Evolutionary conservation across 2,113 vertebrate genomes (phyloP).

Genomic region (Thunnus thynnus): DNA sequence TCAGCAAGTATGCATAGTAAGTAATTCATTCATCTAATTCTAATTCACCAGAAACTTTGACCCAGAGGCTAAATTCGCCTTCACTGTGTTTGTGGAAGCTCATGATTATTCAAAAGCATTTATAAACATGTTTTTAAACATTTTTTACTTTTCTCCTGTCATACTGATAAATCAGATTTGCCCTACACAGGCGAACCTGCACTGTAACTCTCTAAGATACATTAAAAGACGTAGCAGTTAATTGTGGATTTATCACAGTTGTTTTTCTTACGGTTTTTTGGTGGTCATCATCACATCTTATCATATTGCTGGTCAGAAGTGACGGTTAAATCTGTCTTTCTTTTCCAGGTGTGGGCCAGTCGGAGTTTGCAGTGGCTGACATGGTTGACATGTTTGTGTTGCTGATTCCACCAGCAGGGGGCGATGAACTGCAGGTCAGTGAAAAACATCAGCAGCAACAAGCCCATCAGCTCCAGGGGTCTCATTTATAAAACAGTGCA

Average conservation of each 20-base stretch:
- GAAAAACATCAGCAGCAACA: not conserved
- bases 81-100: slow-evolving; percentile 29
- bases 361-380: slow-evolving; percentile 97
- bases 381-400: slow-evolving; percentile 99
- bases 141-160: not conserved
- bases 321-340: not conserved
- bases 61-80: slow-evolving; percentile 24
- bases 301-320: not conserved
- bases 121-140: slow-evolving; percentile 10
- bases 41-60: slow-evolving; percentile 19
- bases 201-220: not conserved
- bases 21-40: not conserved
- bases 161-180: not conserved
- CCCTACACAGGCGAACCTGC: not conserved
- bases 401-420: slow-evolving; percentile 96
- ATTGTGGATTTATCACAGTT: not conserved
- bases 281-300: not conserved
- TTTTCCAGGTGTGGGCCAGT: slow-evolving; percentile 95
- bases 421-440: slow-evolving; percentile 97
- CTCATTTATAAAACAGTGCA: too few relatives aligned
- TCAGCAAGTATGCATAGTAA: not conserved
- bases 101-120: slow-evolving; percentile 36
- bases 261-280: not conserved
- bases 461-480: not conserved
- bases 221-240: not conserved